Conservation (phyloP, 2,888 invertebrate species). For the Eristalinus aeneus region DNA sequence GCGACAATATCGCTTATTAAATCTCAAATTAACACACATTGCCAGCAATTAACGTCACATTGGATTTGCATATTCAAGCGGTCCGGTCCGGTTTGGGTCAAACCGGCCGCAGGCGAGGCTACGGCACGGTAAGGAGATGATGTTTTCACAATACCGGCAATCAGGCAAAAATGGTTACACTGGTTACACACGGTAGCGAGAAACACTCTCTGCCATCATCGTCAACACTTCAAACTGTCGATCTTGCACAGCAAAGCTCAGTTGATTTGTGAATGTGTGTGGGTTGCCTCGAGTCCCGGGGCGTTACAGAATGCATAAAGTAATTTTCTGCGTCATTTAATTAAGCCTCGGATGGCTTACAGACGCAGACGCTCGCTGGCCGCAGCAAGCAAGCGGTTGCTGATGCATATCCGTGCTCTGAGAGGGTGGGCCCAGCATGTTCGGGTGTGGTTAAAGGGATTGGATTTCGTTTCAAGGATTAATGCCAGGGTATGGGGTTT, state of each 20-base stretch:
- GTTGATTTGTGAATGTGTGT: background rate
- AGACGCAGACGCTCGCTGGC: conserved; percentile 15
- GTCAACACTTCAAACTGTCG: background rate
- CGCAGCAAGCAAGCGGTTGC: background rate
- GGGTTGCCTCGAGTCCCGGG: conserved; percentile 13
- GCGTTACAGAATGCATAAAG: conserved; percentile 71
- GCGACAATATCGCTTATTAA: conserved; percentile 70
- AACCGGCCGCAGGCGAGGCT: background rate
- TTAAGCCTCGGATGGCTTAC: conserved; percentile 74
- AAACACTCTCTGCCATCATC: background rate
- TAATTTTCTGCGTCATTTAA: conserved; percentile 80
- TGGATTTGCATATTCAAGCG: conserved; percentile 65
- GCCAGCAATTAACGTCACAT: conserved; percentile 60
- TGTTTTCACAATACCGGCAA: conserved; percentile 55
- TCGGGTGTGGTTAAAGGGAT: conserved; percentile 28
- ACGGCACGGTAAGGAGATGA: background rate
- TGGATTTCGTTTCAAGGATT: conserved; percentile 40
- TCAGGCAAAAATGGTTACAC: conserved; percentile 62
- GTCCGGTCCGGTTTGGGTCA: conserved; percentile 49
- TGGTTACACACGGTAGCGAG: conserved; percentile 16
- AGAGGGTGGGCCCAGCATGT: conserved; percentile 4
- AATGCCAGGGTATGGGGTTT: conserved; percentile 7
- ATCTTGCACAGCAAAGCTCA: conserved; percentile 26
- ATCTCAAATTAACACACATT: conserved; percentile 70
- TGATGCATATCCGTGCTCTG: background rate